Evolutionary conservation across 2,797 vertebrate species (phyloP).

Genomic region (Anabacerthia variegaticeps): DNA sequence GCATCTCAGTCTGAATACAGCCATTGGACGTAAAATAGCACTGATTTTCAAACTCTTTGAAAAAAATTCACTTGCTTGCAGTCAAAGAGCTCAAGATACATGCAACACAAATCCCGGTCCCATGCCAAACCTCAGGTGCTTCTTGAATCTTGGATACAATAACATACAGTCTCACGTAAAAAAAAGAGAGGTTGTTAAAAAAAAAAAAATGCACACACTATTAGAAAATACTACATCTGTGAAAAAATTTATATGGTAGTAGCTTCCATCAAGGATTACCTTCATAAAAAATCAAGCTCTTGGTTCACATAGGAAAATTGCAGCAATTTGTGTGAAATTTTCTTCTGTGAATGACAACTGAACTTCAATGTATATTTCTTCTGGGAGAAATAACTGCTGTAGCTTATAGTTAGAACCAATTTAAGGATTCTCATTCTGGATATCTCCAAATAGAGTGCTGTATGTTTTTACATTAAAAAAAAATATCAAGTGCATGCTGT

Average conservation of each 20-base stretch:
- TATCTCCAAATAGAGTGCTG: not conserved
- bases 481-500: not conserved
- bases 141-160: not conserved
- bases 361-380: not conserved
- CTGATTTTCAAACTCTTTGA: not conserved
- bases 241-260: not conserved
- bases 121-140: not conserved
- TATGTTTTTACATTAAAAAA: not conserved
- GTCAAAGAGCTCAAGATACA: not conserved
- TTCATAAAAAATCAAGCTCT: not conserved
- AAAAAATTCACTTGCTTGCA: not conserved
- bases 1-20: not conserved
- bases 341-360: not conserved
- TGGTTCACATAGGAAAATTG: not conserved
- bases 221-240: not conserved
- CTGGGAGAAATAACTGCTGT: not conserved
- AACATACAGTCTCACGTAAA: rapidly evolving
- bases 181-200: not conserved
- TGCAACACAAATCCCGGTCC: not conserved
- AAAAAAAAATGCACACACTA: not conserved
- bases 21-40: not conserved
- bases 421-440: not conserved
- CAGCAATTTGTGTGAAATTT: not conserved
- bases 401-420: not conserved
- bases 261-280: not conserved